Evolutionary conservation across 2,888 invertebrate species (phyloP), one percentile per base, ranked within the genome.

Genomic region (Liopterus haemorrhoidalis): DNA sequence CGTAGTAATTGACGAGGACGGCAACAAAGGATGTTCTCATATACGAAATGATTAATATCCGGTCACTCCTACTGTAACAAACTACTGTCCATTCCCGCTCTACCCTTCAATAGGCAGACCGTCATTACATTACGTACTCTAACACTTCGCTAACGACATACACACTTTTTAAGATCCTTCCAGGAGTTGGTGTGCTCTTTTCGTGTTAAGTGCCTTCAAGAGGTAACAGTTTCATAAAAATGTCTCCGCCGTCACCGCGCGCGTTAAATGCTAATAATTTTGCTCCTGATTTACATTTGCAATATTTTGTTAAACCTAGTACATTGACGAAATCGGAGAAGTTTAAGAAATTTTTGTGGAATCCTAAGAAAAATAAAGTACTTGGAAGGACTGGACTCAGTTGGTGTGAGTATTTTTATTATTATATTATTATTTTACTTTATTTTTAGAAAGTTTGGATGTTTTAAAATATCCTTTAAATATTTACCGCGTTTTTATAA

Each of bases 321-420:
- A 72, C 75, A 41, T 61, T 79, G 28, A 71, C 77, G 1, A 70
- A 69, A 30, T 72, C 74, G 50, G 71, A 82, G 61, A 74, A 75
- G 51, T 60, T 79, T 41, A 75, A 76, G 62, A 68, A 76, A 54
- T 87, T 85, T 70, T 60, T 91, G 31, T 89, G 82, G 77, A 83
- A 92, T 67, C 73, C 79, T 0, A 81, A 85, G 59, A 81, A 79
- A 5, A 78, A 73, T 57, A 75, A 79, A 63, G 75, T 89, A 62
- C 79, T 84, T 46, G 91, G 91, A 41, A 74, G 91, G 57, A 86
- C 84, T 5, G 81, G 75, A 12, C 69, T 78, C 6, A 87, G 86
- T 66, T 92, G 91, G 91, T 81, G 89, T 90, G 68, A 85, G 87
- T 81, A 25, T 37, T 30, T 42, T 14, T 30, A 6, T 14, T 9